phyloP scores from a whole-genome alignment of 2,113 vertebrate genomes.

The Ahaetulla prasina region DNA sequence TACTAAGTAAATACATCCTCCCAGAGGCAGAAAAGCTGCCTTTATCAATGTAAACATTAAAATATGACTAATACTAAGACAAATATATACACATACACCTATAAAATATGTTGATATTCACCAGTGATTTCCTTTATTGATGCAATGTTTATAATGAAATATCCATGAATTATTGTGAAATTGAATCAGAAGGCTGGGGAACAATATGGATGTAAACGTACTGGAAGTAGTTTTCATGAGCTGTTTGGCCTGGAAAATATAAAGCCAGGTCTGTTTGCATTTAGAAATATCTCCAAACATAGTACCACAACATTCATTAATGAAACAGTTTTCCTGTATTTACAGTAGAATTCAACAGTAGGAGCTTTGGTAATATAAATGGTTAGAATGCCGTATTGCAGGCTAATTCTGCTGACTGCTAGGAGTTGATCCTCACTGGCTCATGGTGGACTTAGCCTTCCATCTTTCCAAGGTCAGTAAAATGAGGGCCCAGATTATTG shows the following conservation, averaged over 20 bases:
- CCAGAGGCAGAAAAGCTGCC: background rate
- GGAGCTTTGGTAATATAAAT: too few relatives aligned
- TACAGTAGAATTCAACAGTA: background rate
- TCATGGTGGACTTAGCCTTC: too few relatives aligned
- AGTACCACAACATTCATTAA: background rate
- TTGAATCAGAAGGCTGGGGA: background rate
- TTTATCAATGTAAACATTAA: background rate
- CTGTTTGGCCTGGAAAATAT: background rate
- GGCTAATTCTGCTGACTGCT: too few relatives aligned
- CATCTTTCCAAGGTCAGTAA: too few relatives aligned
- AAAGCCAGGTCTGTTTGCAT: background rate
- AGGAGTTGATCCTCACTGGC: too few relatives aligned
- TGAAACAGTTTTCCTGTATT: background rate
- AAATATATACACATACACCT: too few relatives aligned
- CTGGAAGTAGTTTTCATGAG: background rate
- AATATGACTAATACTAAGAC: background rate
- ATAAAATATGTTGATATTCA: background rate
- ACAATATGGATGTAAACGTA: background rate
- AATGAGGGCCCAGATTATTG: too few relatives aligned
- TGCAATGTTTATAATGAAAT: background rate
- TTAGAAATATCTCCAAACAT: background rate
- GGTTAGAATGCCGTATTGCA: too few relatives aligned
- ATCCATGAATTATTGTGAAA: background rate
- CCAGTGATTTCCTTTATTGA: background rate
- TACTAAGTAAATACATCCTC: background rate